Base-by-base conservation (phyloP, 2,888 invertebrate genomes). In the Dryobota labecula region DNA sequence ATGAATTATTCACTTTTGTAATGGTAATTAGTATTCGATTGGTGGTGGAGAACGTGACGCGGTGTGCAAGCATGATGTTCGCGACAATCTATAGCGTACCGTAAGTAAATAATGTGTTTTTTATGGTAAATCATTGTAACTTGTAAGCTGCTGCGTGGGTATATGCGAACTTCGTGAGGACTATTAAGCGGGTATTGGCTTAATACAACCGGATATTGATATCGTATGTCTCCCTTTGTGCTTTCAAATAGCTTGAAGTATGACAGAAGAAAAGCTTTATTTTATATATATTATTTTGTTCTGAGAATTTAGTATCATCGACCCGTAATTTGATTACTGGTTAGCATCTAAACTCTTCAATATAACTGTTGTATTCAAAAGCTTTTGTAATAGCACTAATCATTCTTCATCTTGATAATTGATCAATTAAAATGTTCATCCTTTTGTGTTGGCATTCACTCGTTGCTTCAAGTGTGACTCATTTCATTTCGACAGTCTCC, bases 1-100 rank as follows among this genome's bases (percentile, higher is more conserved):
- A 85, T 90, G 89, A 90, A 91, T 91, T 87, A 91, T 90, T 89
- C 89, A 89, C 84, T 84, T 84, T 67, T 84, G 84, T 86, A 80
- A 73, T 83, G 84, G 78, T 85, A 87, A 88, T 92, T 91, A 89
- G 88, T 90, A 92, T 92, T 88, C 92, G 84, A 87, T 79, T 70
- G 84, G 80, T 74, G 84, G 80, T 76, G 53, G 43, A 70, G 78
- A 80, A 84, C 86, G 87, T 86, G 89, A 82, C 73, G 83, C 78
- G 85, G 78, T 51, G 75, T 75, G 78, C 78, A 73, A 72, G 67
- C 81, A 38, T 69, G 78, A 84, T 81, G 83, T 78, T 79, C 61
- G 86, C 85, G 78, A 86, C 84, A 60, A 78, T 79, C 75, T 79
- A 81, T 69, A 54, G 72, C 76, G 74, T 51, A 80, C 75, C 74